phyloP scores from a whole-genome alignment of 2,113 vertebrate species.

The Benitochromis conjunctus region DNA sequence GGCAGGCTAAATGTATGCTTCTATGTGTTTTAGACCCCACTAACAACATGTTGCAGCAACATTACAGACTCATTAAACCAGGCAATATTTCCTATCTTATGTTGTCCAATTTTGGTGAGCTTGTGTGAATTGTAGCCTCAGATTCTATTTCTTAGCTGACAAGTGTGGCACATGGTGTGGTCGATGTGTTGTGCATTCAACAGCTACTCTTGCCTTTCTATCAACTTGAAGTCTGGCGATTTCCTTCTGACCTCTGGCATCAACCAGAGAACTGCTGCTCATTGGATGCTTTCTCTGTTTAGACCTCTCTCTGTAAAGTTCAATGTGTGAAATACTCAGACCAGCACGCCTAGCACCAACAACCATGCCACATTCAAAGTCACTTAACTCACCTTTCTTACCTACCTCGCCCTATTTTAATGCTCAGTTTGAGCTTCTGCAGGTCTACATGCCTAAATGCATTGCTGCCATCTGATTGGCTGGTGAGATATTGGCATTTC shows the following conservation, averaged over 20 bases:
- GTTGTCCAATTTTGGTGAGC: not conserved
- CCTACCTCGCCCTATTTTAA: not conserved
- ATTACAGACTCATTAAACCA: not conserved
- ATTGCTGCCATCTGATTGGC: not conserved
- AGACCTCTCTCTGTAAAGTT: not conserved
- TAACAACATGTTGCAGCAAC: not conserved
- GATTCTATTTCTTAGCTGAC: not conserved
- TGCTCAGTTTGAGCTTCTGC: not conserved
- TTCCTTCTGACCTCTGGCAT: not conserved
- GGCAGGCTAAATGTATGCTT: rapidly evolving
- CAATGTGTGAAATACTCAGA: not conserved
- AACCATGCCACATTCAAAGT: not conserved
- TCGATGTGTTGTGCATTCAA: not conserved
- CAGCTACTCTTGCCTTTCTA: not conserved
- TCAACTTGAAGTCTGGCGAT: not conserved
- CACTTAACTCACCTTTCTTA: not conserved
- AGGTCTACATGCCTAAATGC: not conserved
- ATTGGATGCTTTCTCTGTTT: not conserved
- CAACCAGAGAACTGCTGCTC: not conserved
- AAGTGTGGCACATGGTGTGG: not conserved
- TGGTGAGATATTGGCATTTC: not conserved
- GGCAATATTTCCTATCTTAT: not conserved
- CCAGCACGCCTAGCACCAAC: not conserved
- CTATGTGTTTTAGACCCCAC: not conserved
- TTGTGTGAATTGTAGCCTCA: not conserved